These are phyloP conservation scores for Protaetia brevitarsis DNA, from an alignment of 1,140 invertebrate genomes.

Conservation along the genomic window DNA sequence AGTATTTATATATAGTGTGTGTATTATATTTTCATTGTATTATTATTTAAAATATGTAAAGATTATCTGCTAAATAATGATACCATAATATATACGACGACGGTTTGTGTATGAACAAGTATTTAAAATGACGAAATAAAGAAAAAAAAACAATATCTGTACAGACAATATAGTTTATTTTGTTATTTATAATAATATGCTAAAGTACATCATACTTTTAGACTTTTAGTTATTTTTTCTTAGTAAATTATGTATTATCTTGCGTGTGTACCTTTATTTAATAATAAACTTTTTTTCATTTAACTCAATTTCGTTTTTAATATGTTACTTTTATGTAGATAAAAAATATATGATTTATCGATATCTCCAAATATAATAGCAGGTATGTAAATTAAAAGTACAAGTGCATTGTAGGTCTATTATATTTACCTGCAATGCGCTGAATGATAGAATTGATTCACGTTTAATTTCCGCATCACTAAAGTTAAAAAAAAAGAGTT, in stretches of 20 bases:
- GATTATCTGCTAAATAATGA: background rate
- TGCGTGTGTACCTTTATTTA: constrained; percentile 22
- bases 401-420: too few relatives aligned
- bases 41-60: background rate
- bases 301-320: constrained; percentile 1
- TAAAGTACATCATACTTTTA: background rate
- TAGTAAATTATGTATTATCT: constrained; percentile 18
- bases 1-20: background rate
- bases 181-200: background rate
- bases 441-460: too few relatives aligned
- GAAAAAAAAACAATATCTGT: background rate
- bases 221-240: background rate
- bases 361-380: too few relatives aligned
- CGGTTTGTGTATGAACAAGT: constrained; percentile 9
- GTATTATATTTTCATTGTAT: constrained; percentile 8
- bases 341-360: too few relatives aligned
- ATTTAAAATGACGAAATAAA: background rate
- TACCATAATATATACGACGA: too few relatives aligned
- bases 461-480: too few relatives aligned
- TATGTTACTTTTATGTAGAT: too few relatives aligned
- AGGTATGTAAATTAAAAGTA: too few relatives aligned
- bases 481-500: too few relatives aligned
- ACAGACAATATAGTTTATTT: constrained; percentile 18
- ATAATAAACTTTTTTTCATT: constrained; percentile 23
- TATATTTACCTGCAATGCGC: too few relatives aligned